These are phyloP conservation scores for Grammomys surdaster DNA, from an alignment of 2,113 vertebrate species.

Conservation along the genomic window DNA sequence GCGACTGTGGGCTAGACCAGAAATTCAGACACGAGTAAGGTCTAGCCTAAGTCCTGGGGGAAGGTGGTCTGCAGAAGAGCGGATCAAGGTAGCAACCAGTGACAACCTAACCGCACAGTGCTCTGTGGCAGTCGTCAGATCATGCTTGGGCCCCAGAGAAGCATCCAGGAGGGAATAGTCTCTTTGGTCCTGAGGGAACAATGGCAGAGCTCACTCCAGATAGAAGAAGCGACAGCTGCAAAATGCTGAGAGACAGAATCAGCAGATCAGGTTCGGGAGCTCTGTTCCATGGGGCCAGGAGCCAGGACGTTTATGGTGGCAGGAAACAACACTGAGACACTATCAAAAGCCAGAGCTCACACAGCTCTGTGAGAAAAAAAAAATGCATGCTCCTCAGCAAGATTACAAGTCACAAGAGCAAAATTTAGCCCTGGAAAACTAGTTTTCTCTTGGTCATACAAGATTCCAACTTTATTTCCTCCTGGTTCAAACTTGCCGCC, in stretches of 20 bases:
- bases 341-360: not conserved
- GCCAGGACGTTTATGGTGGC: not conserved
- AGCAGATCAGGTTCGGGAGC: not conserved
- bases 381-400: not conserved
- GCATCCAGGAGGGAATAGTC: not conserved
- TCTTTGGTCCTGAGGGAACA: not conserved
- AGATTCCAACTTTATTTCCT: not conserved
- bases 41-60: not conserved
- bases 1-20: not conserved
- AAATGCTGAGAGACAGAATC: not conserved
- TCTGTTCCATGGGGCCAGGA: not conserved
- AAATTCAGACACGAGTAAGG: not conserved
- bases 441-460: not conserved
- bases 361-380: not conserved
- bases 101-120: not conserved
- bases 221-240: not conserved
- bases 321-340: not conserved
- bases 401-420: conserved; percentile 11
- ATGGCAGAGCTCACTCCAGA: conserved; percentile 58
- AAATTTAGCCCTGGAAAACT: conserved; percentile 10
- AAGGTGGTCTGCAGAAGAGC: not conserved
- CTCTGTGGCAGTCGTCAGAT: not conserved
- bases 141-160: not conserved
- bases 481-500: not conserved
- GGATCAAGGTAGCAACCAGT: no score